These are phyloP conservation scores for Strigamia transsilvanica DNA, from an alignment of 2,888 invertebrate genomes.

Conservation along the genomic window DNA sequence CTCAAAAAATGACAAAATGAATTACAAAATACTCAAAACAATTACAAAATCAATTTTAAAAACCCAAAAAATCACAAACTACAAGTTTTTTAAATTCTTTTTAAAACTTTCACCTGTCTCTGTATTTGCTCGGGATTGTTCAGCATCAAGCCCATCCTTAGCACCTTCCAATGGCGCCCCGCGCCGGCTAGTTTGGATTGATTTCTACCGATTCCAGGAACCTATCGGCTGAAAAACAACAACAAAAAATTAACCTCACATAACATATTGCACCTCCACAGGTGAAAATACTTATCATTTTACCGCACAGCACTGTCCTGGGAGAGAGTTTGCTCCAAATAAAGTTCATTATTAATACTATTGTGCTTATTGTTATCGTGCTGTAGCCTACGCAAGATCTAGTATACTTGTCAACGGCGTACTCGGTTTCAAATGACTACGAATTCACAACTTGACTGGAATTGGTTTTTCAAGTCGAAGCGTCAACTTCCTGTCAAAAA, in stretches of 20 bases:
- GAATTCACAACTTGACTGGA: no score
- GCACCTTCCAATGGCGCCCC: slow-evolving; percentile 90
- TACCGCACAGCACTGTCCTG: slow-evolving; percentile 80
- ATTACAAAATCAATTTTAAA: neutral
- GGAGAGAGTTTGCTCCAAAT: slow-evolving; percentile 86
- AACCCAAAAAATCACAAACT: no score
- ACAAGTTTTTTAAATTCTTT: no score
- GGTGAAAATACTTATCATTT: neutral
- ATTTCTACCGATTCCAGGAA: slow-evolving; percentile 88
- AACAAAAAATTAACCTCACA: neutral
- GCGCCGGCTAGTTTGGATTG: slow-evolving; percentile 87
- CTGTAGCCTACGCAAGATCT: no score
- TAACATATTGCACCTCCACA: neutral
- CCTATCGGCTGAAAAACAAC: slow-evolving; percentile 79
- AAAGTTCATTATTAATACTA: no score
- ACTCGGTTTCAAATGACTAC: no score
- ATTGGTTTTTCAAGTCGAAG: no score
- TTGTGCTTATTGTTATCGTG: no score
- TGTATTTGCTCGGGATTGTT: slow-evolving; percentile 89
- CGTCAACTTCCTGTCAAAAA: no score
- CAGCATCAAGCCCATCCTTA: slow-evolving; percentile 84
- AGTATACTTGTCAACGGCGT: no score
- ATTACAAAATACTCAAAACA: no score
- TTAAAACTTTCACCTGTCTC: slow-evolving; percentile 73
- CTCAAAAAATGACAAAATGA: no score